Evolutionary conservation across 2,113 vertebrate genomes (phyloP).

Genomic region (Psettodes erumei): DNA sequence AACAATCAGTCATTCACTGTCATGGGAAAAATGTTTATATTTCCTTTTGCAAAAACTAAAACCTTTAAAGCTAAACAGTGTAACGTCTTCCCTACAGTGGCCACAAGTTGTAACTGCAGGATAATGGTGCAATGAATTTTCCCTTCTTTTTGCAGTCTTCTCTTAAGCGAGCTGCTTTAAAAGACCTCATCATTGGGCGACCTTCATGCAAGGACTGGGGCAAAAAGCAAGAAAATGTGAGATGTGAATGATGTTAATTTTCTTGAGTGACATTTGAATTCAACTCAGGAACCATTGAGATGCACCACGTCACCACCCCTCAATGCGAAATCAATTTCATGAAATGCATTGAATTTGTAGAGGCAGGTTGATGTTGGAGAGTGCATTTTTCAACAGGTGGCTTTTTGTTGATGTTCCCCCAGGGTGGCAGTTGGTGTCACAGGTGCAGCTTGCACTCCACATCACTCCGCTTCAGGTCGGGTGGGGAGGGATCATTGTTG

Average conservation of each 20-base stretch:
- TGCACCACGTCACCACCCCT: neutral
- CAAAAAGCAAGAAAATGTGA: neutral
- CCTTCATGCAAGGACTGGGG: too few relatives aligned
- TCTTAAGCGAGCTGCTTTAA: neutral
- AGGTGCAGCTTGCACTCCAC: conserved; percentile 64
- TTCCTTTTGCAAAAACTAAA: neutral
- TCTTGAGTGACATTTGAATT: conserved; percentile 18
- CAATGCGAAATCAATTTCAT: conserved; percentile 1
- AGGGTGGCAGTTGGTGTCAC: conserved; percentile 70
- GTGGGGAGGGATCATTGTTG: conserved; percentile 42
- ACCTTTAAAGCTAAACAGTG: neutral
- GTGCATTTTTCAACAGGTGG: conserved; percentile 67
- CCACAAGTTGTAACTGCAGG: neutral
- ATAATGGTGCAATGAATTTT: neutral
- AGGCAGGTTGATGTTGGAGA: neutral
- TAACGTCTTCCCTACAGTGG: neutral
- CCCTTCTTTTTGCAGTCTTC: neutral
- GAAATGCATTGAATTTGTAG: conserved; percentile 2
- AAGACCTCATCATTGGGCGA: neutral
- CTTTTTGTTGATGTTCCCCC: conserved; percentile 47
- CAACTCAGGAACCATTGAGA: neutral
- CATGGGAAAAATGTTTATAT: neutral
- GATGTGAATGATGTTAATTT: conserved; percentile 26
- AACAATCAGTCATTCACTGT: neutral
- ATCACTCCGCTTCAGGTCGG: conserved; percentile 61